Percentiles rank a stretch among this genome's conserved stretches.
These are phyloP conservation scores for Procambarus clarkii DNA, from an alignment of 1,140 invertebrate genomes.

Conservation along the genomic window DNA sequence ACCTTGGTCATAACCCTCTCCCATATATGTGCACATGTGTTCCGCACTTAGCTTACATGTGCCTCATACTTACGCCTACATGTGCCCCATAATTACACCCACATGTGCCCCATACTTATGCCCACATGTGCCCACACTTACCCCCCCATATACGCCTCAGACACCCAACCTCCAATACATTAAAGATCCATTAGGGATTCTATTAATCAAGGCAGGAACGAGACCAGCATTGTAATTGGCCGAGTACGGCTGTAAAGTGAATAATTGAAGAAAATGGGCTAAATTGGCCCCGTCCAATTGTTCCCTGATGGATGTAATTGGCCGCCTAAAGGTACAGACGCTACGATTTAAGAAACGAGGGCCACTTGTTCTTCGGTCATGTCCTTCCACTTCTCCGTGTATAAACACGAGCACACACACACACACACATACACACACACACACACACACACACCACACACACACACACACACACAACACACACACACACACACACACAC, in stretches of 20 bases:
- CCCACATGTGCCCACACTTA: no score
- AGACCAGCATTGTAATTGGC: slow-evolving; percentile 49
- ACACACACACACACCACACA: no score
- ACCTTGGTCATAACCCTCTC: no score
- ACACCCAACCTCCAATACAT: background rate
- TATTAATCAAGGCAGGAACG: slow-evolving; percentile 51
- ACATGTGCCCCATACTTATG: background rate
- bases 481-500: no score
- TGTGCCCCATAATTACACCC: no score
- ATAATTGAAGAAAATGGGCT: slow-evolving; percentile 65
- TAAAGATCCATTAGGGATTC: slow-evolving; percentile 44
- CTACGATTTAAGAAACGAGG: background rate
- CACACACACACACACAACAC: no score
- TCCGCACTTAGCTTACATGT: no score
- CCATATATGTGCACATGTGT: no score
- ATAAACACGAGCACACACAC: no score
- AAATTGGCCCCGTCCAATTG: slow-evolving; percentile 58
- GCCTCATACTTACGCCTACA: no score
- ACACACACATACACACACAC: no score
- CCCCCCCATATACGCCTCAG: background rate
- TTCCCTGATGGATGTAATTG: slow-evolving; percentile 63
- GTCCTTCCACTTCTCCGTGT: background rate
- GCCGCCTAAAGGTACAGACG: slow-evolving; percentile 39
- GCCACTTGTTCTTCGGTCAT: background rate
- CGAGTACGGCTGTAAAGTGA: slow-evolving; percentile 62